Percentiles rank a stretch among this genome's conserved stretches.
Evolutionary conservation across 2,888 invertebrate species (phyloP).

Genomic region (Oxycera nigricornis): DNA sequence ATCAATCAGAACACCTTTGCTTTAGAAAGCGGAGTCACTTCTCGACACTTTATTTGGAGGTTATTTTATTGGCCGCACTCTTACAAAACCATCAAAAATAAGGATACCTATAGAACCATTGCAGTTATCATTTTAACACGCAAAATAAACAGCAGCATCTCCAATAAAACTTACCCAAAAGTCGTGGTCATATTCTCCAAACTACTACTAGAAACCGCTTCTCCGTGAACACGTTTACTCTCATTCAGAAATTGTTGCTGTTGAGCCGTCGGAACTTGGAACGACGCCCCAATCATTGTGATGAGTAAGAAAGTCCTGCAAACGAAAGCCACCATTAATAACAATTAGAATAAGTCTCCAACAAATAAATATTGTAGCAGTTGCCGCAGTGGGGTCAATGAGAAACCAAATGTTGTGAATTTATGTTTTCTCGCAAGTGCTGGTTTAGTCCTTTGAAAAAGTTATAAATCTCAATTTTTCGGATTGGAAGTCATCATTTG

Average conservation of each 20-base stretch:
- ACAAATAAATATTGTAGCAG: not conserved
- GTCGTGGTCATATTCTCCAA: not conserved
- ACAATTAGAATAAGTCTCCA: not conserved
- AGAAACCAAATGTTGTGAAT: not conserved
- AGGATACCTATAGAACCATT: too few relatives aligned
- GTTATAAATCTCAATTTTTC: constrained; percentile 1
- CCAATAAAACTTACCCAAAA: constrained; percentile 8
- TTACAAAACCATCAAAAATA: too few relatives aligned
- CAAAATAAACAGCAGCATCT: too few relatives aligned
- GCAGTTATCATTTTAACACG: too few relatives aligned
- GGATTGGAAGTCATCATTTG: not conserved
- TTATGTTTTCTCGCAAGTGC: not conserved
- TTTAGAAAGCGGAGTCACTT: too few relatives aligned
- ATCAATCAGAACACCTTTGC: too few relatives aligned
- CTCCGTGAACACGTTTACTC: not conserved
- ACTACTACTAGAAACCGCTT: not conserved
- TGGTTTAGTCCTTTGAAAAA: not conserved
- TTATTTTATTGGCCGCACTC: too few relatives aligned
- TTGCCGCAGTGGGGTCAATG: not conserved
- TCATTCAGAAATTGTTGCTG: not conserved
- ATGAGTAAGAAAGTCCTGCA: not conserved
- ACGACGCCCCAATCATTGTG: not conserved
- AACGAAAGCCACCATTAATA: constrained; percentile 14
- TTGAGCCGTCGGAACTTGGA: constrained; percentile 23
- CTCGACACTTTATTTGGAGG: too few relatives aligned